These are phyloP conservation scores for Noctua janthina DNA, from an alignment of 2,888 invertebrate genomes.

Conservation along the genomic window DNA sequence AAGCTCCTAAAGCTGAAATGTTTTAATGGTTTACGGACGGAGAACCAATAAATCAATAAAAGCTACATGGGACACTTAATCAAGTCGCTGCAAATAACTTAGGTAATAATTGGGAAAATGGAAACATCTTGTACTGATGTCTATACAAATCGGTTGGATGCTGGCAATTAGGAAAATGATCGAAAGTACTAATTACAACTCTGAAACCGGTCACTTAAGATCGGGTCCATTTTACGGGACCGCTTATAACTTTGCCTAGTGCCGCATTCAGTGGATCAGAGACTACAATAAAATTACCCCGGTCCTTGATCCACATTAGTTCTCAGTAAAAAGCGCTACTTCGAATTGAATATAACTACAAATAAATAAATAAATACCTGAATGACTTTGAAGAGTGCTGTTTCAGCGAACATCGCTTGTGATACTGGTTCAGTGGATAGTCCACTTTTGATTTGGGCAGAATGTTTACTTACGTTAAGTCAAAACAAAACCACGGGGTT, in stretches of 20 bases:
- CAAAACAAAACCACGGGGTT: conserved; percentile 34
- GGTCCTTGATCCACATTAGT: conserved; percentile 29
- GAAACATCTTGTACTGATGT: conserved; percentile 24
- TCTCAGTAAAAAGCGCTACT: conserved; percentile 31
- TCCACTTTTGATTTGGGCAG: not conserved
- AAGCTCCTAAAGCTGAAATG: conserved; percentile 4
- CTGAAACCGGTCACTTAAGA: not conserved
- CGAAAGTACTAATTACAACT: not conserved
- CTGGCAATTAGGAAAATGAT: conserved; percentile 1
- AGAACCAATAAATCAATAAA: conserved; percentile 6
- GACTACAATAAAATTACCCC: not conserved
- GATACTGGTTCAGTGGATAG: not conserved
- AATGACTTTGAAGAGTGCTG: conserved; percentile 22
- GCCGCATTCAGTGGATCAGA: not conserved
- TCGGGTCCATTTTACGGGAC: not conserved
- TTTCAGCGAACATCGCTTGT: conserved; percentile 27
- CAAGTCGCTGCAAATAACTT: conserved; percentile 12
- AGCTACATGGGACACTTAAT: not conserved
- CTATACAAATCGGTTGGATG: not conserved
- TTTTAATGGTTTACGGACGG: not conserved
- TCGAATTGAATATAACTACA: conserved; percentile 16
- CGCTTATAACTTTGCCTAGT: not conserved
- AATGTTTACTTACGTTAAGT: conserved; percentile 20
- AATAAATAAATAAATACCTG: conserved; percentile 32
- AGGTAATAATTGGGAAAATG: not conserved